Conservation (phyloP, 1,140 invertebrate species). For the Drosophila mayri region DNA sequence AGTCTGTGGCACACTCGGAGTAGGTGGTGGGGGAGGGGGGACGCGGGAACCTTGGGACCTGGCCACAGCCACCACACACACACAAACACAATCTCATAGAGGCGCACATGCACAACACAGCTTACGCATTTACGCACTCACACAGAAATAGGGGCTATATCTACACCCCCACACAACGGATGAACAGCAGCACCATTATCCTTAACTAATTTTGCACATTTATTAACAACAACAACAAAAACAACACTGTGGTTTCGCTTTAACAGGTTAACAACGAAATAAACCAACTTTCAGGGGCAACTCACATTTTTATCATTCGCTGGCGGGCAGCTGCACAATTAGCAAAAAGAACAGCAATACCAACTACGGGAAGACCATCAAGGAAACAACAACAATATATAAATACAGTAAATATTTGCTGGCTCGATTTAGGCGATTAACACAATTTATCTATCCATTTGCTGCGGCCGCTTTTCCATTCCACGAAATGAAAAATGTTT, state of each 20-base stretch:
- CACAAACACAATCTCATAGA: conserved; percentile 2
- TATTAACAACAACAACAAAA: conserved; percentile 13
- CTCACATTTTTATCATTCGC: conserved; percentile 59
- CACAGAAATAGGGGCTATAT: conserved; percentile 23
- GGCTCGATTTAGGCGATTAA: conserved; percentile 28
- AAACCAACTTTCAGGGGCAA: conserved; percentile 11
- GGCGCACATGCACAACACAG: conserved; percentile 25
- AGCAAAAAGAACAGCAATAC: conserved; percentile 46
- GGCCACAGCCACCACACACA: conserved; percentile 59
- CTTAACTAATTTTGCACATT: conserved; percentile 51
- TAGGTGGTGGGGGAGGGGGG: background rate
- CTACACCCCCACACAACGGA: conserved; percentile 21
- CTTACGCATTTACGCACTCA: conserved; percentile 74
- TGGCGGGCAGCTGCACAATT: conserved; percentile 40
- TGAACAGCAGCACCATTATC: conserved; percentile 43
- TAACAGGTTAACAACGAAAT: conserved; percentile 14
- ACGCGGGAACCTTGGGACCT: conserved; percentile 44
- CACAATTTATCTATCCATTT: conserved; percentile 57
- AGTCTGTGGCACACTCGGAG: conserved; percentile 13
- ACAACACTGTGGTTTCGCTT: background rate
- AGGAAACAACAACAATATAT: conserved; percentile 31
- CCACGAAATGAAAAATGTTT: conserved; percentile 56
- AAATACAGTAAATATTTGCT: conserved; percentile 43
- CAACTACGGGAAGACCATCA: conserved; percentile 15
- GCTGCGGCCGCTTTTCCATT: conserved; percentile 34